Percentiles rank a stretch among this genome's conserved stretches.
phyloP scores from a whole-genome alignment of 2,113 vertebrate genomes.

The Syngnathus typhle region DNA sequence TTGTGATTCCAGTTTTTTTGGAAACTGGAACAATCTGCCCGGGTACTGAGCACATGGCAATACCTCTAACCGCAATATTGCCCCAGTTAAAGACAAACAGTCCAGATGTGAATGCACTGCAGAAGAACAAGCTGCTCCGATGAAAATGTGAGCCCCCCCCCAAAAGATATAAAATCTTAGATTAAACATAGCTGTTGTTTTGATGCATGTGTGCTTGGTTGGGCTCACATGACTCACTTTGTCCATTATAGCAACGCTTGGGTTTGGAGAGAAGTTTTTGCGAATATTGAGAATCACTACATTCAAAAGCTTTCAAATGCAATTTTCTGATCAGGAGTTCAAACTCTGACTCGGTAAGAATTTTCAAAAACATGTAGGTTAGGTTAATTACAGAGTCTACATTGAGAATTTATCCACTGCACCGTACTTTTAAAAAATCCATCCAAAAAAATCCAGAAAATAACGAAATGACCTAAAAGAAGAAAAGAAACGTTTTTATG shows the following conservation, averaged over 20 bases:
- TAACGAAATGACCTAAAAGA: no score
- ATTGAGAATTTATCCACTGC: no score
- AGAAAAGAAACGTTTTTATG: no score
- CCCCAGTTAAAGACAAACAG: slow-evolving; percentile 56
- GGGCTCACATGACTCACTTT: slow-evolving; percentile 68
- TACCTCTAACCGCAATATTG: slow-evolving; percentile 52
- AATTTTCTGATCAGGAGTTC: slow-evolving; percentile 69
- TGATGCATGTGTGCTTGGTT: slow-evolving; percentile 48
- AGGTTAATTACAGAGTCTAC: not conserved
- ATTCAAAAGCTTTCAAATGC: slow-evolving; percentile 53
- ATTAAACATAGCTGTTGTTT: slow-evolving; percentile 55
- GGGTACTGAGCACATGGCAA: slow-evolving; percentile 58
- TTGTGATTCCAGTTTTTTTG: slow-evolving; percentile 54
- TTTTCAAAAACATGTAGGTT: slow-evolving; percentile 56
- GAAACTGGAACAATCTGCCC: slow-evolving; percentile 65
- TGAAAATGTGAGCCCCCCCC: slow-evolving; percentile 26
- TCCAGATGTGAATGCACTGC: slow-evolving; percentile 45
- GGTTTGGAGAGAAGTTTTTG: slow-evolving; percentile 62
- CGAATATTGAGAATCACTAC: slow-evolving; percentile 59
- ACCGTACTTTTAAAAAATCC: no score
- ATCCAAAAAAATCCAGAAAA: no score
- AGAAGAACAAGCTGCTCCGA: slow-evolving; percentile 26
- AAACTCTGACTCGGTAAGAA: slow-evolving; percentile 49
- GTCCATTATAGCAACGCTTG: slow-evolving; percentile 66
- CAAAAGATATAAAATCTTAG: slow-evolving; percentile 32